Conservation (phyloP, 2,113 vertebrate genomes). For the Pantherophis guttatus region DNA sequence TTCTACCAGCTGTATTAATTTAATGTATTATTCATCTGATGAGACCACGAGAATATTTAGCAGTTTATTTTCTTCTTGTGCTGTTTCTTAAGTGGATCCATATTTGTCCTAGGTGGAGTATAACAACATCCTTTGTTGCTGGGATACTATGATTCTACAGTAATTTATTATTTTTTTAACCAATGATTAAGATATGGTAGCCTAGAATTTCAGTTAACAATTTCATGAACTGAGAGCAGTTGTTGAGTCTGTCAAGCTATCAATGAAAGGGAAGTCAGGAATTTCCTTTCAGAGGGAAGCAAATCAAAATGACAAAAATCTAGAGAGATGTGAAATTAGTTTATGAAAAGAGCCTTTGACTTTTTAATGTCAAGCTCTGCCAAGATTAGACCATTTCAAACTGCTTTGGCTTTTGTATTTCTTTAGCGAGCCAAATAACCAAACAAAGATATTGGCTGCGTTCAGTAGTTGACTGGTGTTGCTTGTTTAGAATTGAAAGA, state of each 20-base stretch:
- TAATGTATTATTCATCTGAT: slow-evolving; percentile 42
- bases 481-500: background rate
- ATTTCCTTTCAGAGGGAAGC: slow-evolving; percentile 23
- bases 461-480: background rate
- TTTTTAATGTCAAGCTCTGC: background rate
- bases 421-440: background rate
- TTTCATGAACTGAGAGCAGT: slow-evolving; percentile 30
- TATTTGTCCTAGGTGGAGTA: slow-evolving; percentile 24
- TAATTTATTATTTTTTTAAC: slow-evolving; percentile 3
- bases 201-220: slow-evolving; percentile 37
- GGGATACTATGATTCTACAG: slow-evolving; percentile 8
- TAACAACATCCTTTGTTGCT: slow-evolving; percentile 20
- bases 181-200: slow-evolving; percentile 23
- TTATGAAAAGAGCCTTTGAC: slow-evolving; percentile 31
- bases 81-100: slow-evolving; percentile 15
- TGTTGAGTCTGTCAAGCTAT: slow-evolving; percentile 12
- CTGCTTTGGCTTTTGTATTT: slow-evolving; percentile 43
- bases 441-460: slow-evolving; percentile 12
- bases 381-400: background rate
- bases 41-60: slow-evolving; percentile 35
- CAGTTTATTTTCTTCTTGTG: slow-evolving; percentile 40
- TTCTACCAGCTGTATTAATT: slow-evolving; percentile 59
- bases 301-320: slow-evolving; percentile 28
- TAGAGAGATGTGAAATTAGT: slow-evolving; percentile 32
- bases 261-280: slow-evolving; percentile 38